Conservation (phyloP, 2,113 vertebrate species). For the Etia nguti region DNA sequence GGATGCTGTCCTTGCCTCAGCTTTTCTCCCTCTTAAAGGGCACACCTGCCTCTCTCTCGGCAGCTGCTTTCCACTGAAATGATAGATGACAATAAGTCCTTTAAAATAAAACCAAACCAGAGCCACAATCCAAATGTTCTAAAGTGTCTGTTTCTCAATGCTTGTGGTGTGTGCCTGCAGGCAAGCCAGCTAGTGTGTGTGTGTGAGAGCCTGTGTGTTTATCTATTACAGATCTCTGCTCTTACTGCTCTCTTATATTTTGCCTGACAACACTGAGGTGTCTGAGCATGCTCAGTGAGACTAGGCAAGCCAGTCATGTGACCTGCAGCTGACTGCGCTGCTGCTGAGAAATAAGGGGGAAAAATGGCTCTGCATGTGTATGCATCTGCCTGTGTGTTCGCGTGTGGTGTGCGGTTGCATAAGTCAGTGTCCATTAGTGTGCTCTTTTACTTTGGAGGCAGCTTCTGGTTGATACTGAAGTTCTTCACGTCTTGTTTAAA, state of each 20-base stretch:
- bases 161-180: slow-evolving; percentile 5
- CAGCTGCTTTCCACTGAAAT: slow-evolving; percentile 35
- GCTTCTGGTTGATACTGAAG: neutral
- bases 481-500: neutral
- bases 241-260: slow-evolving; percentile 71
- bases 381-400: neutral
- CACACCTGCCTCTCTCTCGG: slow-evolving; percentile 45
- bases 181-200: slow-evolving; percentile 39
- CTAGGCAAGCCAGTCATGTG: slow-evolving; percentile 68
- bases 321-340: slow-evolving; percentile 74
- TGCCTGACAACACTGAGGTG: slow-evolving; percentile 78
- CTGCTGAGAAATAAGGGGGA: slow-evolving; percentile 41
- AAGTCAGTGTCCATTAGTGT: neutral
- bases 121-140: neutral
- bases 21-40: slow-evolving; percentile 64
- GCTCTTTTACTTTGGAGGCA: neutral
- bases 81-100: slow-evolving; percentile 9
- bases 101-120: slow-evolving; percentile 5
- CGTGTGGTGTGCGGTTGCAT: neutral
- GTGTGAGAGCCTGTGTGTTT: slow-evolving; percentile 62
- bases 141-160: neutral
- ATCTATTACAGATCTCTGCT: slow-evolving; percentile 75
- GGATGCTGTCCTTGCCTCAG: slow-evolving; percentile 66
- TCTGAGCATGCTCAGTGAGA: slow-evolving; percentile 77
- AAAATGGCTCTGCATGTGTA: slow-evolving; percentile 20